Evolutionary conservation across 1,140 invertebrate species (phyloP).

Genomic region (Vanessa tameamea): DNA sequence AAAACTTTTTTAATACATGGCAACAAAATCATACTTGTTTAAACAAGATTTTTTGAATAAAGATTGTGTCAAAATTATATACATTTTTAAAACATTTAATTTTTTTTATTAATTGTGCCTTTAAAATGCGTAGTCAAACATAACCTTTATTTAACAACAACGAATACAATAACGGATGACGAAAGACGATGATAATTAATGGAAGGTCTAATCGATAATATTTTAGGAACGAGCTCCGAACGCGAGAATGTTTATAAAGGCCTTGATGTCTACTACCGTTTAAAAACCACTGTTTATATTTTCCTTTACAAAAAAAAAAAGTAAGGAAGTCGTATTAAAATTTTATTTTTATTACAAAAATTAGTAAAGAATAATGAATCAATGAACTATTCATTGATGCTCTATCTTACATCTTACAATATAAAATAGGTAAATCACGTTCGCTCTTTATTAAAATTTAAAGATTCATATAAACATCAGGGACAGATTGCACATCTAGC

Average conservation of each 20-base stretch:
- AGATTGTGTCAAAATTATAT: no score
- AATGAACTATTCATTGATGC: no score
- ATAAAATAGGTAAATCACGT: not conserved
- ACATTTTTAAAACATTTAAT: no score
- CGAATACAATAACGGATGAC: not conserved
- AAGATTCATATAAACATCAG: not conserved
- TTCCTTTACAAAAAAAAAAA: not conserved
- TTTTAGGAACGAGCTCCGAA: slow-evolving; percentile 28
- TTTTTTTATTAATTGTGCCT: no score
- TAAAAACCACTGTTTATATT: not conserved
- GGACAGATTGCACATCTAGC: not conserved
- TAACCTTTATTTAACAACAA: not conserved
- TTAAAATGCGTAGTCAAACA: no score
- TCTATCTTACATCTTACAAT: no score
- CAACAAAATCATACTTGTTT: not conserved
- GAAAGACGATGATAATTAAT: not conserved
- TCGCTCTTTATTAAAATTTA: no score
- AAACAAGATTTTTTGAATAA: not conserved
- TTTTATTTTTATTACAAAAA: not conserved
- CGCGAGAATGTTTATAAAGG: slow-evolving; percentile 18
- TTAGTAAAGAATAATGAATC: no score
- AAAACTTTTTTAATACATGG: no score
- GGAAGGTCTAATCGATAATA: slow-evolving; percentile 24
- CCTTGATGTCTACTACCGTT: slow-evolving; percentile 32
- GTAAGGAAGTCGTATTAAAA: not conserved